Evolutionary conservation across 2,113 vertebrate genomes (phyloP).

Genomic region (Okapia johnstoni): DNA sequence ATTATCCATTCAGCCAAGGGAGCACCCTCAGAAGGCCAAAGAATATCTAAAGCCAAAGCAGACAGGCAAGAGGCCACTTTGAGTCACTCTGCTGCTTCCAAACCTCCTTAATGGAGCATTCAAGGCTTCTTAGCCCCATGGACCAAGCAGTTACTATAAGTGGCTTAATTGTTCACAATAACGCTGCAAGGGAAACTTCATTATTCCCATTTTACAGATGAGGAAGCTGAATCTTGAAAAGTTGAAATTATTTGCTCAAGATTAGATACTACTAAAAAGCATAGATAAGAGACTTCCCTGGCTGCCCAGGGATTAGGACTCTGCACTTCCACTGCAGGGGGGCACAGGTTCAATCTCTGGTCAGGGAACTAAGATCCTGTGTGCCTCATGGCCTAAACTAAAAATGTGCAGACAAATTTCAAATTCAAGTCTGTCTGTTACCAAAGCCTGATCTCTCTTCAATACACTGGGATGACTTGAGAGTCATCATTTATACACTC

Average conservation of each 20-base stretch:
- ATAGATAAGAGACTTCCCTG: too few relatives aligned
- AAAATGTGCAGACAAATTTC: background rate
- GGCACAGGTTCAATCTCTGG: too few relatives aligned
- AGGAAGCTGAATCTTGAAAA: background rate
- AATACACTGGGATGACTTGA: background rate
- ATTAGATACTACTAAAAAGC: background rate
- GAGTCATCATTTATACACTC: background rate
- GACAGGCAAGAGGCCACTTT: background rate
- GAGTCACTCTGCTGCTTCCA: background rate
- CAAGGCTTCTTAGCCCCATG: background rate
- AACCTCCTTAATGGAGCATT: background rate
- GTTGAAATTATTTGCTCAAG: background rate
- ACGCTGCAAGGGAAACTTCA: background rate
- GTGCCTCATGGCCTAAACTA: too few relatives aligned
- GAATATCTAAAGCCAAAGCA: background rate
- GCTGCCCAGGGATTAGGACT: too few relatives aligned
- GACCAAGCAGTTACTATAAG: background rate
- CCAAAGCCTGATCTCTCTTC: background rate
- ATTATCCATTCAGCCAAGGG: background rate
- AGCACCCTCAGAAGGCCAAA: background rate
- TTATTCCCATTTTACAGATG: background rate
- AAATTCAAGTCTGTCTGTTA: background rate
- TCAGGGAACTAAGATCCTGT: too few relatives aligned
- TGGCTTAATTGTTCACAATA: background rate
- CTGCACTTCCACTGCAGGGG: too few relatives aligned